phyloP scores from a whole-genome alignment of 2,797 vertebrate genomes.

The Furcifer pardalis region DNA sequence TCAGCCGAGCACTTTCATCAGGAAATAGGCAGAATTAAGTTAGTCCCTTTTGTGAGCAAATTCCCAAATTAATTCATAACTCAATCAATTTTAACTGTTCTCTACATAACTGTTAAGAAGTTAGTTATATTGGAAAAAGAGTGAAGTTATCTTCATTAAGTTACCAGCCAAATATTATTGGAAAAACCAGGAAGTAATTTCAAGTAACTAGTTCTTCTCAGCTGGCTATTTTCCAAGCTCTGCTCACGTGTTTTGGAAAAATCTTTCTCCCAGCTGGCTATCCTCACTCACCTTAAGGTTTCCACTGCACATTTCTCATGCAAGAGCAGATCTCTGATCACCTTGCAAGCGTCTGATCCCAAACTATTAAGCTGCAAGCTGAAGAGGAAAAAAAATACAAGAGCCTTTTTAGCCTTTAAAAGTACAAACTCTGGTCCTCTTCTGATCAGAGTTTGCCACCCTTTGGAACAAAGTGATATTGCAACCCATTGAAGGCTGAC shows the following conservation, averaged over 20 bases:
- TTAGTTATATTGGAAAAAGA: no score
- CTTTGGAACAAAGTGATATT: slow-evolving; percentile 38
- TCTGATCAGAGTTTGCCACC: slow-evolving; percentile 48
- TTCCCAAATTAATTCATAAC: no score
- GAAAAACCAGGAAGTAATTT: neutral
- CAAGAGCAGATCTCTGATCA: slow-evolving; percentile 86
- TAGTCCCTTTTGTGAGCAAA: no score
- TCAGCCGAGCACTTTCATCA: no score
- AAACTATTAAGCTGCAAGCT: slow-evolving; percentile 95
- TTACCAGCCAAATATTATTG: neutral
- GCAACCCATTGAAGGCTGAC: neutral
- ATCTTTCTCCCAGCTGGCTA: neutral
- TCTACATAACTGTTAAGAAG: no score
- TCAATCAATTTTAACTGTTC: no score
- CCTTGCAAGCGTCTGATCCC: slow-evolving; percentile 86
- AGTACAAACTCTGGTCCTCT: neutral
- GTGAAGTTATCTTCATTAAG: no score
- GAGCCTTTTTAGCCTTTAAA: neutral
- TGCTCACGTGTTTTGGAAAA: neutral
- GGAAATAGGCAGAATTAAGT: no score
- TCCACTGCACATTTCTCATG: slow-evolving; percentile 84
- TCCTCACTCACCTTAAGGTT: slow-evolving; percentile 86
- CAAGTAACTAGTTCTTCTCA: neutral
- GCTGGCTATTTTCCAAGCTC: neutral
- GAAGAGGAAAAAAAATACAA: slow-evolving; percentile 43